phyloP scores from a whole-genome alignment of 2,888 invertebrate genomes.

The Pecten maximus region DNA sequence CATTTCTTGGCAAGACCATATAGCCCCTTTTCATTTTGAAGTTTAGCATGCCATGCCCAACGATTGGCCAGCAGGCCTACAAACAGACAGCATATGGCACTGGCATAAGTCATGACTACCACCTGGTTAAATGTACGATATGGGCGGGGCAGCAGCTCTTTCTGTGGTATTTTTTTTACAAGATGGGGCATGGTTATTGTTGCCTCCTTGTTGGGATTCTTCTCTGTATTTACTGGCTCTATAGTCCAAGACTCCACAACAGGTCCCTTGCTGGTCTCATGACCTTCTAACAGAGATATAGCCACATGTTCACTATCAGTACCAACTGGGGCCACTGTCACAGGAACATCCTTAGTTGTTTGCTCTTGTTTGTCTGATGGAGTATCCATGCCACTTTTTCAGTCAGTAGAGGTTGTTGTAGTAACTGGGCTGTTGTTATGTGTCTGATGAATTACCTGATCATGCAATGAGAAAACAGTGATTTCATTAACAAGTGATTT shows the following conservation, averaged over 20 bases:
- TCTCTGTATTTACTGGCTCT: conserved; percentile 71
- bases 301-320: conserved; percentile 58
- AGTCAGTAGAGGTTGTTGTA: neutral
- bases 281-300: conserved; percentile 63
- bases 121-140: conserved; percentile 76
- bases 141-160: conserved; percentile 75
- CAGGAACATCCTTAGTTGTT: conserved; percentile 49
- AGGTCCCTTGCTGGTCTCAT: conserved; percentile 54
- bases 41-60: conserved; percentile 71
- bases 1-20: conserved; percentile 77
- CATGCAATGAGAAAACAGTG: neutral
- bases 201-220: conserved; percentile 77
- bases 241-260: conserved; percentile 60
- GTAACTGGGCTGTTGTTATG: neutral
- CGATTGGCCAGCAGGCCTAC: conserved; percentile 73
- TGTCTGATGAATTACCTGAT: neutral
- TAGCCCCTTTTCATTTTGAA: conserved; percentile 76
- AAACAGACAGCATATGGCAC: conserved; percentile 68
- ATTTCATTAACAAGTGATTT: too few relatives aligned
- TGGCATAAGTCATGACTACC: conserved; percentile 70
- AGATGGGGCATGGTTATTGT: conserved; percentile 74
- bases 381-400: conserved; percentile 53
- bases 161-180: conserved; percentile 72
- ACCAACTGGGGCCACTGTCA: conserved; percentile 50
- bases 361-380: conserved; percentile 66